phyloP scores from a whole-genome alignment of 2,797 vertebrate species.

The Phrynocephalus guinanensis region DNA sequence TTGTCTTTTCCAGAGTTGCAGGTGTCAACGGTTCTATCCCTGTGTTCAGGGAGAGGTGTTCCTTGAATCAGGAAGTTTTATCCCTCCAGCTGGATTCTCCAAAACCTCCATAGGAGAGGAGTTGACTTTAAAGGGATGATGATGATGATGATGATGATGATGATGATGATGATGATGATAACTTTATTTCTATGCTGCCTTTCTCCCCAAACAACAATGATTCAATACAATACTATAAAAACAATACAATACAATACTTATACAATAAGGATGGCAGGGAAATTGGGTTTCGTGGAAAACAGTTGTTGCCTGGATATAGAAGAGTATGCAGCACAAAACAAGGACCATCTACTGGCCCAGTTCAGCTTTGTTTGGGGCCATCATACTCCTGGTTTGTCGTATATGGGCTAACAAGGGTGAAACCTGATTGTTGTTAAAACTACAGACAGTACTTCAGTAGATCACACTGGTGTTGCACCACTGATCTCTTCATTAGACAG shows the following conservation, averaged over 20 bases:
- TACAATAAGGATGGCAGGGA: no score
- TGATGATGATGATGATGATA: no score
- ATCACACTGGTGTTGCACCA: neutral
- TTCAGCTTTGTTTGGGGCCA: neutral
- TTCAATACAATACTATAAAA: no score
- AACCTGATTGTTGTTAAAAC: neutral
- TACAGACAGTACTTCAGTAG: no score
- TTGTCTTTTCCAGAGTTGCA: neutral
- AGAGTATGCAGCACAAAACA: neutral
- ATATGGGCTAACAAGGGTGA: neutral
- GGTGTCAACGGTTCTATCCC: neutral
- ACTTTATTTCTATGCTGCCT: no score
- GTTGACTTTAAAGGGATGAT: neutral
- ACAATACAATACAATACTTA: no score
- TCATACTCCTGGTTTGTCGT: neutral
- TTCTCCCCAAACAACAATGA: no score
- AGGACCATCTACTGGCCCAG: no score
- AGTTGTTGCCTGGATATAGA: neutral
- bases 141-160: no score
- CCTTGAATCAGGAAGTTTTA: neutral
- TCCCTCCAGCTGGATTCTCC: neutral
- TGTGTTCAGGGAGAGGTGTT: no score
- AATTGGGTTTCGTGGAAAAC: neutral
- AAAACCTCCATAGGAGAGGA: neutral
- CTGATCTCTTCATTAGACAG: no score